phyloP scores from a whole-genome alignment of 2,113 vertebrate genomes.

The Arvicanthis niloticus region DNA sequence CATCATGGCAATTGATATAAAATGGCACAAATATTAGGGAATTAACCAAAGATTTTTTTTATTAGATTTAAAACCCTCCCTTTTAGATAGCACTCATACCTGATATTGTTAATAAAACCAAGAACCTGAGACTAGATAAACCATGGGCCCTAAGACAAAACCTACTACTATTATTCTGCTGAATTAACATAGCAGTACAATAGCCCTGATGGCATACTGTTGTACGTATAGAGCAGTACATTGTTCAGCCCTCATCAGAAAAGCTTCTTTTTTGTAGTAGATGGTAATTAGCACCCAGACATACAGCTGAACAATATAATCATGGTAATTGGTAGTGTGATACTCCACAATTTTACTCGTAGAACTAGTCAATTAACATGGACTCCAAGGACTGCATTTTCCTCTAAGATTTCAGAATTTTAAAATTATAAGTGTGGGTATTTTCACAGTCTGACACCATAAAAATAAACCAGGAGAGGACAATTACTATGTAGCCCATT shows the following conservation, averaged over 20 bases:
- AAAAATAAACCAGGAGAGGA: neutral
- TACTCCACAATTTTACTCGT: constrained; percentile 6
- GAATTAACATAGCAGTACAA: neutral
- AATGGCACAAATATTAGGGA: neutral
- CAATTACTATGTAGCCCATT: neutral
- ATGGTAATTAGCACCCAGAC: neutral
- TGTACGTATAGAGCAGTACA: neutral
- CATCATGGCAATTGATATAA: neutral
- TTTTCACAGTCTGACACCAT: neutral
- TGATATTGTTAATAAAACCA: neutral
- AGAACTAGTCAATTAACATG: neutral
- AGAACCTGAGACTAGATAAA: neutral
- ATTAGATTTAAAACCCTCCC: neutral
- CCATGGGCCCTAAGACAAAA: neutral
- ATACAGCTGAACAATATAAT: constrained; percentile 1
- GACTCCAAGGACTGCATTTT: constrained; percentile 14
- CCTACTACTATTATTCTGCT: neutral
- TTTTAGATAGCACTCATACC: neutral
- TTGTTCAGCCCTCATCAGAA: neutral
- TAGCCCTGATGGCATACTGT: neutral
- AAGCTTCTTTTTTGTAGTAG: neutral
- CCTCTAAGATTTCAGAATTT: neutral
- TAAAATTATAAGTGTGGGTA: neutral
- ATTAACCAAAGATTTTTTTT: neutral
- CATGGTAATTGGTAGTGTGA: neutral